phyloP scores from a whole-genome alignment of 2,113 vertebrate species.

The Chlamydotis undulata region DNA sequence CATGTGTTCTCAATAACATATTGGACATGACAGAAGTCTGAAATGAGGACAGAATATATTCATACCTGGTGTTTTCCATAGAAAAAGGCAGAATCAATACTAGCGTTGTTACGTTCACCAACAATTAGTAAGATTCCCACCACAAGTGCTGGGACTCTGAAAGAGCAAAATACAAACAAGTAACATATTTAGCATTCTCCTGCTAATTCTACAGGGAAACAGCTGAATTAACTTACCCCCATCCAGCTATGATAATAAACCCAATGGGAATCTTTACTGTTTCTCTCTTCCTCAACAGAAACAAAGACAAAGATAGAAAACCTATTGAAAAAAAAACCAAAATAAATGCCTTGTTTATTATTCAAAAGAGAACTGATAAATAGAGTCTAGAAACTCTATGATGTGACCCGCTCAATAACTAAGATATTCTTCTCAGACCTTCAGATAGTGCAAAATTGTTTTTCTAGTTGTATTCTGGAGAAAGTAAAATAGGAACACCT shows the following conservation, averaged over 20 bases:
- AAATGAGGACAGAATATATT: neutral
- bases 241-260: conserved; percentile 85
- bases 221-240: conserved; percentile 86
- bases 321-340: conserved; percentile 69
- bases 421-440: neutral
- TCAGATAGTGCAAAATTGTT: neutral
- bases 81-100: conserved; percentile 89
- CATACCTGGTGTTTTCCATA: conserved; percentile 91
- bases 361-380: neutral
- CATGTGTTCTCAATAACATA: neutral
- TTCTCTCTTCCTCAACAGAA: conserved; percentile 84
- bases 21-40: neutral
- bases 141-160: conserved; percentile 84
- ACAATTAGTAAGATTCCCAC: conserved; percentile 85
- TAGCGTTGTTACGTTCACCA: conserved; percentile 78
- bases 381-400: neutral
- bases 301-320: conserved; percentile 89
- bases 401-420: neutral
- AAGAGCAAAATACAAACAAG: conserved; percentile 10
- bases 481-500: neutral
- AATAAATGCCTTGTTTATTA: neutral
- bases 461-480: neutral
- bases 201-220: neutral
- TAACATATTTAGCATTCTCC: neutral
- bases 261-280: conserved; percentile 80